Percentiles rank a stretch among this genome's conserved stretches.
These are phyloP conservation scores for Gallinago paraguaiae DNA, from an alignment of 2,113 vertebrate genomes.

Conservation along the genomic window DNA sequence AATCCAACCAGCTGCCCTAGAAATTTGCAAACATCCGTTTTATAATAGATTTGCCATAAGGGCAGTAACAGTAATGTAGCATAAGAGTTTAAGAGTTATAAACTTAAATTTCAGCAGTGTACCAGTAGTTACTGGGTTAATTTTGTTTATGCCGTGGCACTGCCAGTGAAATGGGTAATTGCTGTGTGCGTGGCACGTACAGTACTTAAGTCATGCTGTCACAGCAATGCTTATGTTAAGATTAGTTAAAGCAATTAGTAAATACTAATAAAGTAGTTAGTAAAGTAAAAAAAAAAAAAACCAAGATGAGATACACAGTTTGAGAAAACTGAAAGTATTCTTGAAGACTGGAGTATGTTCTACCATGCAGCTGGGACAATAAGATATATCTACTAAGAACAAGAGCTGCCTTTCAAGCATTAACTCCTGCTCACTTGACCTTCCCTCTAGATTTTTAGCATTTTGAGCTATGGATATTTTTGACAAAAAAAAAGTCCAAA, in stretches of 20 bases:
- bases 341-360: background rate
- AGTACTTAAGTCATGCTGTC: background rate
- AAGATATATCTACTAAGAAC: background rate
- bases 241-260: background rate
- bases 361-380: background rate
- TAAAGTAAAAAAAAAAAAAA: background rate
- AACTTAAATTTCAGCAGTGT: background rate
- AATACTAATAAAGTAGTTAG: too few relatives aligned
- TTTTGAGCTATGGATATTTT: background rate
- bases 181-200: background rate
- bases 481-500: background rate
- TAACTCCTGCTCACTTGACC: background rate
- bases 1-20: background rate
- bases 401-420: background rate
- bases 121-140: background rate
- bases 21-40: background rate
- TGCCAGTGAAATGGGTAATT: background rate
- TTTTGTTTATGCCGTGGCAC: background rate
- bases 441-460: background rate
- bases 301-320: background rate
- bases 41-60: background rate
- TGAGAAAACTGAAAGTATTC: background rate
- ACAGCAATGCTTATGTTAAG: background rate
- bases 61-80: background rate
- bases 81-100: background rate